These are phyloP conservation scores for Saguinus midas DNA, from an alignment of 2,113 vertebrate species.

Conservation along the genomic window DNA sequence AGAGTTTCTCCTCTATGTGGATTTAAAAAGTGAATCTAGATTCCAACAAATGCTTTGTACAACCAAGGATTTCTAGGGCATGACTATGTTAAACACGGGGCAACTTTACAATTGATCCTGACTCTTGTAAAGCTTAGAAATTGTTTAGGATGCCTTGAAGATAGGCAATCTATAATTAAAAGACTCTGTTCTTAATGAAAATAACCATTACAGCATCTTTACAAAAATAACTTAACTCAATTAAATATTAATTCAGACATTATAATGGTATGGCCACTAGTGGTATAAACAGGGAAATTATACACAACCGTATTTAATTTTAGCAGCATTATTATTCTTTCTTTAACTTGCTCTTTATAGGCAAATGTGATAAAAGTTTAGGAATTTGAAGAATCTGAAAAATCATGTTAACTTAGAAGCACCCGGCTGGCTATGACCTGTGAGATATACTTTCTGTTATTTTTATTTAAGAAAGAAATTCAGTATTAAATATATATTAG, in stretches of 20 bases:
- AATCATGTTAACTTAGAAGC: not conserved
- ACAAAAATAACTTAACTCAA: not conserved
- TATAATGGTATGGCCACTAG: not conserved
- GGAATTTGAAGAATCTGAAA: not conserved
- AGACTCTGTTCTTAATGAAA: slow-evolving; percentile 1
- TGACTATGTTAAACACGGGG: slow-evolving; percentile 52
- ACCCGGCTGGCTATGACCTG: not conserved
- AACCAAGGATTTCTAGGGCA: slow-evolving; percentile 48
- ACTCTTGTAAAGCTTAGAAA: slow-evolving; percentile 27
- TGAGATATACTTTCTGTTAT: not conserved
- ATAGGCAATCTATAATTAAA: slow-evolving; percentile 37
- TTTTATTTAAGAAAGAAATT: not conserved
- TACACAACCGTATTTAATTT: not conserved
- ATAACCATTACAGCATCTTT: not conserved
- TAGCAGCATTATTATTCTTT: not conserved
- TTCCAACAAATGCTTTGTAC: slow-evolving; percentile 59
- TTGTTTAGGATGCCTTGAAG: slow-evolving; percentile 35
- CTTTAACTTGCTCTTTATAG: not conserved
- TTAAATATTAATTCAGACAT: not conserved
- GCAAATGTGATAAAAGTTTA: not conserved
- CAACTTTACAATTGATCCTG: slow-evolving; percentile 28
- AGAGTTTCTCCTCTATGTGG: slow-evolving; percentile 34
- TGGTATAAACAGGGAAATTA: not conserved
- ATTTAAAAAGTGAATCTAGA: slow-evolving; percentile 58
- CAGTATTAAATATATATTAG: not conserved